Evolutionary conservation across 2,797 vertebrate species (phyloP).

Genomic region (Kryptolebias ocellatus): DNA sequence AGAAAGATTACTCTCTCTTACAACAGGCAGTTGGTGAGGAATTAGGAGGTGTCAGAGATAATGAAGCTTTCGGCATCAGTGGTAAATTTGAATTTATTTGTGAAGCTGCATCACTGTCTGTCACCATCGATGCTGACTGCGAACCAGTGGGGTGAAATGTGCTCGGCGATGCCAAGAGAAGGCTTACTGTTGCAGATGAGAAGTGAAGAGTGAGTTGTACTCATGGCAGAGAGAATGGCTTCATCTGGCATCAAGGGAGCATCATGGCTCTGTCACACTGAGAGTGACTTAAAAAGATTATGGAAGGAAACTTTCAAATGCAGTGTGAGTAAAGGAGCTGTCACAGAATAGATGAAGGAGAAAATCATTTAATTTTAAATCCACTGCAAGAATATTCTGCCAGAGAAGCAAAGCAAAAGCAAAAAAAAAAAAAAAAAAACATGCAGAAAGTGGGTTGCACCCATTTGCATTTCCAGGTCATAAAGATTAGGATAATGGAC

Average conservation of each 20-base stretch:
- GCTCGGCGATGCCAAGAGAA: conserved; percentile 32
- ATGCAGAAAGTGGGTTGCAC: not conserved
- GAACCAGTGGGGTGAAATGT: conserved; percentile 19
- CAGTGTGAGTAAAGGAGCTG: not conserved
- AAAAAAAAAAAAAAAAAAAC: not conserved
- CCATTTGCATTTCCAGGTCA: not conserved
- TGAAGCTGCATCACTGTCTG: conserved; percentile 63
- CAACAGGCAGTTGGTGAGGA: conserved; percentile 70
- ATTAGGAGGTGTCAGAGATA: conserved; percentile 67
- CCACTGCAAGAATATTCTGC: not conserved
- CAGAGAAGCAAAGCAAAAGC: not conserved
- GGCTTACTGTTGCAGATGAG: conserved; percentile 42
- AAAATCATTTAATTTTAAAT: not conserved
- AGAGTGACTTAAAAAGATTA: conserved; percentile 11
- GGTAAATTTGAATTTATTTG: conserved; percentile 66
- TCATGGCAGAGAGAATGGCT: conserved; percentile 18
- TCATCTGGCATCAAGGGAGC: conserved; percentile 7
- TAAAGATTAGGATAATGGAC: conserved; percentile 6
- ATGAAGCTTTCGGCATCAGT: conserved; percentile 58
- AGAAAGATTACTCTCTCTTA: conserved; percentile 61
- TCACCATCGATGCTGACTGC: conserved; percentile 50
- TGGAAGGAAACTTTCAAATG: conserved; percentile 15
- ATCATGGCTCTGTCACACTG: not conserved
- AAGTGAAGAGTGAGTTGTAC: conserved; percentile 27
- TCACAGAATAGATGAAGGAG: conserved; percentile 1